Conservation (phyloP, 1,140 invertebrate genomes). For the Camponotus vicinus region DNA sequence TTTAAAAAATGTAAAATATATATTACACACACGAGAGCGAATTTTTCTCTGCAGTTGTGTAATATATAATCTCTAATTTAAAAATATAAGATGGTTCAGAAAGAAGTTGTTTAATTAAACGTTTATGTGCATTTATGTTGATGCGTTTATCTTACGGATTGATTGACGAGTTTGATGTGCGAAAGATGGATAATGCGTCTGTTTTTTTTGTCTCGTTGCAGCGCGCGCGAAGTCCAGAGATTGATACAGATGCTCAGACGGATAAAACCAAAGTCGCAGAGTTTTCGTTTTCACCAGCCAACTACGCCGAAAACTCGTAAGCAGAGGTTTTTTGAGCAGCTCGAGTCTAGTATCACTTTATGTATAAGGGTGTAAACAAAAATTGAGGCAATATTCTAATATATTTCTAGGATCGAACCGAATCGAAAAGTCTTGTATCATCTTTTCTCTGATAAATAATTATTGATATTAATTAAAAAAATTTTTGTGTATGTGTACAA, state of each 20-base stretch:
- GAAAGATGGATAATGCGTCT: constrained; percentile 7
- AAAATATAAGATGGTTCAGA: background rate
- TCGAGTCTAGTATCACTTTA: background rate
- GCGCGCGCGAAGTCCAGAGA: constrained; percentile 64
- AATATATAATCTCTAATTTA: background rate
- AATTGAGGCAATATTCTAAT: no score
- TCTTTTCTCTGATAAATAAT: no score
- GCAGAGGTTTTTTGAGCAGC: constrained; percentile 3
- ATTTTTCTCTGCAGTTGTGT: background rate
- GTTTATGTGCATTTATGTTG: background rate
- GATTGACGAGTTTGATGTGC: background rate
- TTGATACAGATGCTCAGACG: background rate
- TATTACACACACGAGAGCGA: background rate
- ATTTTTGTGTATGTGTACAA: no score
- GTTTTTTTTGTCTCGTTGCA: constrained; percentile 47
- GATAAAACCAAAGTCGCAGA: constrained; percentile 63
- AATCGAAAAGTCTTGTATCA: no score
- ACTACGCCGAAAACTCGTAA: constrained; percentile 65
- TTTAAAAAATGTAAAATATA: background rate
- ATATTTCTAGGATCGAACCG: no score
- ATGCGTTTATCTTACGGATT: background rate
- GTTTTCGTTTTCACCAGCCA: constrained; percentile 51
- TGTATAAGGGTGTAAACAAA: no score
- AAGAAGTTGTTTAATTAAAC: constrained; percentile 9
- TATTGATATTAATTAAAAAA: no score